Evolutionary conservation across 2,888 invertebrate genomes (phyloP).

Genomic region (Hypolimnas misippus): DNA sequence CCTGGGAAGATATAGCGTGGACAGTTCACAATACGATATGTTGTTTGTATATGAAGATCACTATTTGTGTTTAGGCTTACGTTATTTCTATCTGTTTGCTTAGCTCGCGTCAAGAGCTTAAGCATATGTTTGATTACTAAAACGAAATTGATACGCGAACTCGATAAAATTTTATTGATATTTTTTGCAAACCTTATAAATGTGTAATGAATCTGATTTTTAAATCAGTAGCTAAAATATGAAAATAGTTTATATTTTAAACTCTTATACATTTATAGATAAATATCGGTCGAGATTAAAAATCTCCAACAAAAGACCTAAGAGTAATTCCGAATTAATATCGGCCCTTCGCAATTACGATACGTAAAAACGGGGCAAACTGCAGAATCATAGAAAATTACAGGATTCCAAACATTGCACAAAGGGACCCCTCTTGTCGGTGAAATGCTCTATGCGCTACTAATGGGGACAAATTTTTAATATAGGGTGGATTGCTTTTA

Average conservation of each 20-base stretch:
- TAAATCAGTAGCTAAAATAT: not conserved
- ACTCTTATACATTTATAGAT: constrained; percentile 43
- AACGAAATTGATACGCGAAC: not conserved
- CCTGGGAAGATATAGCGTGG: constrained; percentile 70
- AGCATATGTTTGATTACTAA: constrained; percentile 33
- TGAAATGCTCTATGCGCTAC: constrained; percentile 58
- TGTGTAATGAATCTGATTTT: not conserved
- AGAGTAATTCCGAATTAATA: constrained; percentile 72
- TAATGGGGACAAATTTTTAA: constrained; percentile 80
- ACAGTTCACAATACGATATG: constrained; percentile 71
- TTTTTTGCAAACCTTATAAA: not conserved
- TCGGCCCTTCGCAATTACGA: constrained; percentile 63
- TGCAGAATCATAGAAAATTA: constrained; percentile 80
- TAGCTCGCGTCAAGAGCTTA: constrained; percentile 60
- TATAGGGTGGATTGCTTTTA: constrained; percentile 70
- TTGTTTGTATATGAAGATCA: constrained; percentile 74
- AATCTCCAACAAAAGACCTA: constrained; percentile 66
- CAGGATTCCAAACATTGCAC: constrained; percentile 74
- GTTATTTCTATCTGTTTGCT: constrained; percentile 65
- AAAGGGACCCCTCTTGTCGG: constrained; percentile 64
- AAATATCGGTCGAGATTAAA: constrained; percentile 71
- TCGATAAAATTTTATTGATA: constrained; percentile 4
- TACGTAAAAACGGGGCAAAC: constrained; percentile 64
- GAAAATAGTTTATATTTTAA: not conserved
- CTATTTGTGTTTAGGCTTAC: constrained; percentile 61